Base-by-base conservation (phyloP, 37 sponge, comb jelly and placozoan genomes). In the Hormiphora californensis region DNA sequence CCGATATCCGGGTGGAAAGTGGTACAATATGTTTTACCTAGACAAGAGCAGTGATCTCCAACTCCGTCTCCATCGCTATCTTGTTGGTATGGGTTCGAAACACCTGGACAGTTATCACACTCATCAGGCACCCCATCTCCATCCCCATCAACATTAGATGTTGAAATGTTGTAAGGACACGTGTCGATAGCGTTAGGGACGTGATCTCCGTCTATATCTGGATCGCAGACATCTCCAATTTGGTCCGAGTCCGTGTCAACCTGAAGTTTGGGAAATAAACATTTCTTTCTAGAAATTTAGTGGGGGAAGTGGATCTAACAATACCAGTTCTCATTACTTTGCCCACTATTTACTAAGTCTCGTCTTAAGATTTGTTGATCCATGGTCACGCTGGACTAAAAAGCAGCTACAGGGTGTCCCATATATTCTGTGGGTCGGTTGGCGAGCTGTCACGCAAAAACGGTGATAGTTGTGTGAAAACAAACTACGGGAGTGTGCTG, bases 141-240 rank as follows among this genome's bases (percentile, higher is more conserved):
- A 39, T 89, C 89, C 9, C 12, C 36, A 61, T 89, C 89, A 36
- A 32, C 4, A 31, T 87, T 63, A 63, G 86, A 89, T 0, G 43
- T 0, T 1, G 32, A 22, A 51, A 11, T 0, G 51, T 15, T 39
- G 33, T 35, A 54, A 27, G 63, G 85, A 7, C 57, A 39, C 17
- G 86, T 46, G 41, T 85, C 90, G 21, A 35, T 0, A 0, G 22
- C 40, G 39, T 89, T 86, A 88, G 85, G 63, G 33, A 91, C 90
- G 85, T 41, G 43, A 46, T 91, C 91, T 32, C 78, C 30, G 19
- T 96, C 97, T 0, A 39, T 33, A 27, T 88, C 62, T 0, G 12
- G 73, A 34, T 94, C 94, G 85, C 95, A 94, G 0, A 46, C 90
- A 40, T 94, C 88, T 31, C 95, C 95, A 40, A 88, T 46, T 7